Percentiles rank a stretch among this genome's conserved stretches.
Evolutionary conservation across 1,140 invertebrate genomes (phyloP).

Genomic region (Laupala kohalensis): DNA sequence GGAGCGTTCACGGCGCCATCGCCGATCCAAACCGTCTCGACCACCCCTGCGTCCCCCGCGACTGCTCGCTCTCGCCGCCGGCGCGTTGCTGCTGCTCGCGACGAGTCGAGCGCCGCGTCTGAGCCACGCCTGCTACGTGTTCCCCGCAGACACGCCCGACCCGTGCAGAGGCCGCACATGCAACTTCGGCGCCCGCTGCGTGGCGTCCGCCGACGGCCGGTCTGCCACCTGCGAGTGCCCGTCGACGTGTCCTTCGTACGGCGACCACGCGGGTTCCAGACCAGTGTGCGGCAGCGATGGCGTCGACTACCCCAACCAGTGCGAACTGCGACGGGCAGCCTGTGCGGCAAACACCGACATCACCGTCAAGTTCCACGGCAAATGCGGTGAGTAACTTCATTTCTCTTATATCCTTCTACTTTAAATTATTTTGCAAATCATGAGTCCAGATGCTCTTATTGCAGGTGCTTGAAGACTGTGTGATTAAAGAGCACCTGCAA

Average conservation of each 20-base stretch:
- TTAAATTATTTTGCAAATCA: no score
- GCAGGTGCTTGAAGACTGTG: no score
- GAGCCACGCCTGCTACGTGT: constrained; percentile 33
- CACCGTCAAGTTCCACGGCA: constrained; percentile 72
- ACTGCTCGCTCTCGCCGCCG: no score
- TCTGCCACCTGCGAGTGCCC: constrained; percentile 61
- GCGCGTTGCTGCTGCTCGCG: background rate
- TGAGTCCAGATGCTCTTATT: no score
- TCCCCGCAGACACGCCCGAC: constrained; percentile 54
- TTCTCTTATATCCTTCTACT: background rate
- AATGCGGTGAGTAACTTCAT: constrained; percentile 61
- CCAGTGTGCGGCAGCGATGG: constrained; percentile 63
- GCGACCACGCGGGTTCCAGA: constrained; percentile 59
- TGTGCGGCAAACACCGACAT: constrained; percentile 62
- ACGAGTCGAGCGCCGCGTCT: background rate
- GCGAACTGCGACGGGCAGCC: constrained; percentile 64
- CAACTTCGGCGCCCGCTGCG: constrained; percentile 59
- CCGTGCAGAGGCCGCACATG: constrained; percentile 63
- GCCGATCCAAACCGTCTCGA: background rate
- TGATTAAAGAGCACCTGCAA: no score
- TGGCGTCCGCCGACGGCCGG: constrained; percentile 57
- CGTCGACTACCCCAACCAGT: constrained; percentile 60
- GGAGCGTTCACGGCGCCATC: no score
- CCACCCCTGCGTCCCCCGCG: background rate
- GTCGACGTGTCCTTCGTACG: constrained; percentile 59